Percentiles rank a stretch among this genome's conserved stretches.
These are phyloP conservation scores for Otolemur crassicaudatus DNA, from an alignment of 2,797 vertebrate species.

Conservation along the genomic window DNA sequence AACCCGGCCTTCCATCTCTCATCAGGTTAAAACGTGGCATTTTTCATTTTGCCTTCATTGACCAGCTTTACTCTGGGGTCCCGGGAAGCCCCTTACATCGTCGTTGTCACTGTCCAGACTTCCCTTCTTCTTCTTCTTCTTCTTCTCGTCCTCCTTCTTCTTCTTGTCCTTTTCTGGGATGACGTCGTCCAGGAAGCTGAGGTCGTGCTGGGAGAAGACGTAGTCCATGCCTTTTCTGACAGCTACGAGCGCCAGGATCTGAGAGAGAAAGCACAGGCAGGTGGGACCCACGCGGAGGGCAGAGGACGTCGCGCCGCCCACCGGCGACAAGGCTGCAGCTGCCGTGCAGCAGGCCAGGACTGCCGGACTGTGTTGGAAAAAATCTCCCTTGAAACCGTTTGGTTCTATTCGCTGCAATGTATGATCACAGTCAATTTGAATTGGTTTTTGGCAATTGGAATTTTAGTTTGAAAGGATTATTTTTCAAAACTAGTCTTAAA, in stretches of 20 bases:
- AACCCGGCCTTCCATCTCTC: not conserved
- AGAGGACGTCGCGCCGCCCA: too few relatives aligned
- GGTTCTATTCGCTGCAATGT: not conserved
- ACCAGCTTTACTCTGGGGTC: constrained; percentile 16
- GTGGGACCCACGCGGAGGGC: too few relatives aligned
- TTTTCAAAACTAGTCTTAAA: constrained; percentile 65
- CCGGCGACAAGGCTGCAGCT: too few relatives aligned
- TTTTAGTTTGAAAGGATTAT: not conserved
- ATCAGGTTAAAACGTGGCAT: fast-evolving
- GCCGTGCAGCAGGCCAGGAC: too few relatives aligned
- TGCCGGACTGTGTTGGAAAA: not conserved
- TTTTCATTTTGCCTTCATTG: not conserved
- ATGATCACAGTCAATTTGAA: constrained; percentile 16
- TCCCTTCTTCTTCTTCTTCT: constrained; percentile 95
- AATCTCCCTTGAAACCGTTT: not conserved
- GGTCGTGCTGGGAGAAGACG: constrained; percentile 97
- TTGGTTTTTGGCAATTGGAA: not conserved
- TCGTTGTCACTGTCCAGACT: constrained; percentile 96
- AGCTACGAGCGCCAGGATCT: constrained; percentile 98
- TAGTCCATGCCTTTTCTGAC: constrained; percentile 98
- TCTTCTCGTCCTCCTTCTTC: constrained; percentile 98
- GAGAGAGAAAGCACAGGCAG: constrained; percentile 51
- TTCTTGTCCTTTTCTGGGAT: constrained; percentile 99
- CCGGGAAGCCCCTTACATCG: constrained; percentile 90
- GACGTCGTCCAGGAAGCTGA: constrained; percentile 97